Evolutionary conservation across 2,113 vertebrate genomes (phyloP).

Genomic region (Bucco capensis): DNA sequence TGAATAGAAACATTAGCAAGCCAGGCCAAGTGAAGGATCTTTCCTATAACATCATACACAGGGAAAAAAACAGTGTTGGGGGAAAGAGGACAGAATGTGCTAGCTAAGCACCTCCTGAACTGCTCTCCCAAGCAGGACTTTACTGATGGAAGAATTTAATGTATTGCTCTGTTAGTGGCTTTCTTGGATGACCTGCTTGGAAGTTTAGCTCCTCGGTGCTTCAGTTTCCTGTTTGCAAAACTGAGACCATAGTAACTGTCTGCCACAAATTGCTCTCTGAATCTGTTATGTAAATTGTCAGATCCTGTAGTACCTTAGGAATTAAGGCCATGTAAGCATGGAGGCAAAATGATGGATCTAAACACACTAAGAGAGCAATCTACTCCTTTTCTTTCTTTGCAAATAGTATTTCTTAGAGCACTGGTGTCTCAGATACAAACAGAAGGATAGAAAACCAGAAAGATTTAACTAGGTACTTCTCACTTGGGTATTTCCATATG

Average conservation of each 20-base stretch:
- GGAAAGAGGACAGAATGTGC: background rate
- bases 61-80: background rate
- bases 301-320: background rate
- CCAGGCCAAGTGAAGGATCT: background rate
- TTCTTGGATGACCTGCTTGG: background rate
- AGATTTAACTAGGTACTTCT: background rate
- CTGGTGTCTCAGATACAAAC: background rate
- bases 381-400: background rate
- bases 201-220: background rate
- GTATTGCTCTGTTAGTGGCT: background rate
- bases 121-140: background rate
- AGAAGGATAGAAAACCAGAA: background rate
- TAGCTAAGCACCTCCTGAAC: background rate
- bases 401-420: background rate
- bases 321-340: background rate
- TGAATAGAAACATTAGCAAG: constrained; percentile 8
- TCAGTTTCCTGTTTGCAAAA: constrained; percentile 30
- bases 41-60: background rate
- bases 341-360: background rate
- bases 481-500: background rate
- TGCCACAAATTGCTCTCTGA: background rate
- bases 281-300: background rate
- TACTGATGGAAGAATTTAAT: background rate
- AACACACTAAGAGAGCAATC: background rate
- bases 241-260: background rate